phyloP scores from a whole-genome alignment of 2,113 vertebrate species.

The Antennarius striatus region DNA sequence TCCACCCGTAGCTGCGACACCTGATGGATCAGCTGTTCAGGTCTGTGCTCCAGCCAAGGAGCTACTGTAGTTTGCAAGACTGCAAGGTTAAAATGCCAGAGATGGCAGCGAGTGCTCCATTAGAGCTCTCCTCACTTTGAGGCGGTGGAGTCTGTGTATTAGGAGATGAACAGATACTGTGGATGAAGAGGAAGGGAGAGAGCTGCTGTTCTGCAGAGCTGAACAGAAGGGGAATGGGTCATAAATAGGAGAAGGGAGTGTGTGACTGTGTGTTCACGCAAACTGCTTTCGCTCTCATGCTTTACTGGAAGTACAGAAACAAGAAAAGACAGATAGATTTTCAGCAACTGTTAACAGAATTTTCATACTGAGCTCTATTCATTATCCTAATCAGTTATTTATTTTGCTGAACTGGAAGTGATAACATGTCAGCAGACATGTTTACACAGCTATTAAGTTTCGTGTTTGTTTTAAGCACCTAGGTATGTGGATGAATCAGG shows the following conservation, averaged over 20 bases:
- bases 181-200: conserved; percentile 10
- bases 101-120: conserved; percentile 30
- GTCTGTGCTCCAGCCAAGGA: conserved; percentile 16
- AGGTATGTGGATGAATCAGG: conserved; percentile 16
- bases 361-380: conserved; percentile 18
- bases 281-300: conserved; percentile 27
- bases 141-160: conserved; percentile 3
- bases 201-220: conserved; percentile 29
- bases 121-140: conserved; percentile 20
- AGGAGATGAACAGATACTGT: conserved; percentile 14
- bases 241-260: conserved; percentile 37
- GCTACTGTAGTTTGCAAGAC: conserved; percentile 13
- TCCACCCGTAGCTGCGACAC: conserved; percentile 44
- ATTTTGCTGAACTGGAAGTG: conserved; percentile 19
- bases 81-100: conserved; percentile 40
- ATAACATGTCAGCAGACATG: conserved; percentile 6
- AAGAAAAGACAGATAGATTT: conserved; percentile 20
- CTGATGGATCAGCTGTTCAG: conserved; percentile 33
- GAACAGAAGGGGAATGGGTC: conserved; percentile 28
- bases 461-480: neutral
- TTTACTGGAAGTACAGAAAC: conserved; percentile 3
- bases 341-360: conserved; percentile 1
- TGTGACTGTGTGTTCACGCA: conserved; percentile 5
- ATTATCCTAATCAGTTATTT: neutral
- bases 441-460: conserved; percentile 13